These are phyloP conservation scores for Lophius americanus DNA, from an alignment of 2,797 vertebrate species.

Conservation along the genomic window DNA sequence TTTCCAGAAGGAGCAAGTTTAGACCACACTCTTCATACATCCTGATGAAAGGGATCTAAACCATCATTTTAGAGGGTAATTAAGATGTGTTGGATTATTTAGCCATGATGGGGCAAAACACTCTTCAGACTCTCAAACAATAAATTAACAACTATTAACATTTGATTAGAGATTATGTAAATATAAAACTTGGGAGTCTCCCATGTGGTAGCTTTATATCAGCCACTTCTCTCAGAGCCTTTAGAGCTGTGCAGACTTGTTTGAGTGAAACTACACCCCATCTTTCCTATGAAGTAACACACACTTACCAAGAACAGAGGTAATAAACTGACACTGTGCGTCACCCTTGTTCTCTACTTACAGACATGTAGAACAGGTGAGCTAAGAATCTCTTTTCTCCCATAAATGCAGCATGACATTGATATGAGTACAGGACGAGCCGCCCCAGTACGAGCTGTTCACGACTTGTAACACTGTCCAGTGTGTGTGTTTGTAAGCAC, in stretches of 20 bases:
- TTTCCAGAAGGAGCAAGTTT: no score
- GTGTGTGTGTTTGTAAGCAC: constrained; percentile 32
- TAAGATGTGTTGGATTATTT: no score
- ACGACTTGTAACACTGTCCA: constrained; percentile 11
- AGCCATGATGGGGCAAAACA: no score
- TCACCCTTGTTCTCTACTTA: constrained; percentile 17
- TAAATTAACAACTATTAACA: no score
- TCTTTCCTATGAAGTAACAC: constrained; percentile 16
- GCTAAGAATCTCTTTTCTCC: constrained; percentile 6
- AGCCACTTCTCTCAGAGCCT: neutral
- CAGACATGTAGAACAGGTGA: constrained; percentile 16
- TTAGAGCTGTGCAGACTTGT: constrained; percentile 12
- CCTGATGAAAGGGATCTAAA: no score
- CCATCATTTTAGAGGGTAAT: no score
- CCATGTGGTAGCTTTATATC: neutral
- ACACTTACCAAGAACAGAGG: constrained; percentile 5
- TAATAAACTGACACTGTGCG: constrained; percentile 8
- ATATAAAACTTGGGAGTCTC: no score
- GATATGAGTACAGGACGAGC: constrained; percentile 31
- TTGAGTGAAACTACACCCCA: constrained; percentile 3
- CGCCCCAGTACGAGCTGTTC: constrained; percentile 33
- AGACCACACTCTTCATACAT: no score
- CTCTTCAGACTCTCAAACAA: no score
- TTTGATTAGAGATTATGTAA: no score
- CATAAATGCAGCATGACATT: constrained; percentile 16